Base-by-base conservation (phyloP, 2,113 vertebrate species). In the Xiphophorus couchianus region DNA sequence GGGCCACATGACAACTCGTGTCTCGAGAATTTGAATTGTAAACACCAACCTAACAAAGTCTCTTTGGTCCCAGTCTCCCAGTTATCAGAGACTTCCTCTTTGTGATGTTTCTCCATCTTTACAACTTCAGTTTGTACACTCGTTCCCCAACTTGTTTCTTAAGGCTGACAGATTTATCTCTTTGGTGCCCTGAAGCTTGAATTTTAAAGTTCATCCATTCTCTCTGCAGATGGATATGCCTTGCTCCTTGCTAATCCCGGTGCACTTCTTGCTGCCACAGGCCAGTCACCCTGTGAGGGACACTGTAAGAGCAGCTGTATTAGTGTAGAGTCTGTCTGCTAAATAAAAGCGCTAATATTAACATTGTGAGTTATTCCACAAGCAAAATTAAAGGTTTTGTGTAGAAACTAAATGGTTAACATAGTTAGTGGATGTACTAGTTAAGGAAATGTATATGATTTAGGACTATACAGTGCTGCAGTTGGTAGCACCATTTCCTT, bases 141-240 rank as follows among this genome's bases (percentile, higher is more conserved):
- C 15, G 22, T 66, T 66, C 10, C 72, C 30, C 37, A 51, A 39
- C 62, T 68, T 67, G 71, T 74, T 74, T 54, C 71, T 74, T 29
- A 27, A 27, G 42, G 44, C 71, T 74, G 71, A 74, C 71, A 74
- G 71, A 65, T 74, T 54, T 73, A 29, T 73, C 42, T 35, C 28
- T 61, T 27, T 25, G 29, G 64, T 30, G 29, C 73, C 64, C 73
- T 10, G 42, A 61, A 33, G 64, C 73, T 75, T 75, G 73, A 67
- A 75, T 75, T 75, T 67, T 48, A 67, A 65, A 65, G 73, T 75
- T 67, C 51, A 67, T 25, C 51, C 33, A 29, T 67, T 75, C 61
- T 62, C 73, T 60, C 71, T 28, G 29, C 31, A 67, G 73, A 75
- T 51, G 42, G 64, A 75, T 28, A 30, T 35, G 58, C 71, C 61